Conservation (phyloP, 2,888 invertebrate genomes). For the Falcaria lacertinaria region DNA sequence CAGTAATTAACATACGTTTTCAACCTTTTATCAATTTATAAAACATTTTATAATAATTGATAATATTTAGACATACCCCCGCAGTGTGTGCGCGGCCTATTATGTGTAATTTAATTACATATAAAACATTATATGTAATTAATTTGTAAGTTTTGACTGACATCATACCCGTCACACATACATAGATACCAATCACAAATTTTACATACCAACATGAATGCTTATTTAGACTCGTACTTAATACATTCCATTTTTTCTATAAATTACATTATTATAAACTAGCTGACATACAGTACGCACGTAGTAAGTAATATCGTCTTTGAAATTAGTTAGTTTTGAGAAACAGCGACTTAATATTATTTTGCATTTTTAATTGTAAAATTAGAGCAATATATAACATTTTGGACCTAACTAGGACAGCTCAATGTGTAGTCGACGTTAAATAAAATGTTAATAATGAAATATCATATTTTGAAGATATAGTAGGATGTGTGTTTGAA, state of each 20-base stretch:
- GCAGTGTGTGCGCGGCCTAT: slow-evolving; percentile 33
- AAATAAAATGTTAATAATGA: slow-evolving; percentile 49
- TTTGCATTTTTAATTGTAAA: slow-evolving; percentile 48
- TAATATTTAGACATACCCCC: slow-evolving; percentile 7
- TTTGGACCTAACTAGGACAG: slow-evolving; percentile 69
- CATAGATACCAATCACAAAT: slow-evolving; percentile 36
- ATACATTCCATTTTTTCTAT: slow-evolving; percentile 73
- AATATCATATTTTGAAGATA: slow-evolving; percentile 61
- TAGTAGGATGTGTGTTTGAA: slow-evolving; percentile 74
- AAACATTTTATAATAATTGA: not conserved
- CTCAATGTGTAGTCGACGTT: slow-evolving; percentile 71
- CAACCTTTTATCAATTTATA: too few species aligned
- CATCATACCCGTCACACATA: slow-evolving; percentile 58
- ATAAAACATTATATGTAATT: slow-evolving; percentile 11
- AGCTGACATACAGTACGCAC: slow-evolving; percentile 45
- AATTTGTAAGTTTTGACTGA: slow-evolving; percentile 66
- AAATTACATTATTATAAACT: slow-evolving; percentile 44
- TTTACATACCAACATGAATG: slow-evolving; percentile 35
- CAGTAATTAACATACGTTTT: too few species aligned
- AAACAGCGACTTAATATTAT: slow-evolving; percentile 40
- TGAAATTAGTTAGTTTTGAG: slow-evolving; percentile 57
- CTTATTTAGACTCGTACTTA: slow-evolving; percentile 75
- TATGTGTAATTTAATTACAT: too few species aligned
- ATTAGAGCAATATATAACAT: slow-evolving; percentile 31
- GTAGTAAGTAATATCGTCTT: slow-evolving; percentile 38